Base-by-base conservation (phyloP, 1,140 invertebrate genomes). In the Propsilocerus akamusi region DNA sequence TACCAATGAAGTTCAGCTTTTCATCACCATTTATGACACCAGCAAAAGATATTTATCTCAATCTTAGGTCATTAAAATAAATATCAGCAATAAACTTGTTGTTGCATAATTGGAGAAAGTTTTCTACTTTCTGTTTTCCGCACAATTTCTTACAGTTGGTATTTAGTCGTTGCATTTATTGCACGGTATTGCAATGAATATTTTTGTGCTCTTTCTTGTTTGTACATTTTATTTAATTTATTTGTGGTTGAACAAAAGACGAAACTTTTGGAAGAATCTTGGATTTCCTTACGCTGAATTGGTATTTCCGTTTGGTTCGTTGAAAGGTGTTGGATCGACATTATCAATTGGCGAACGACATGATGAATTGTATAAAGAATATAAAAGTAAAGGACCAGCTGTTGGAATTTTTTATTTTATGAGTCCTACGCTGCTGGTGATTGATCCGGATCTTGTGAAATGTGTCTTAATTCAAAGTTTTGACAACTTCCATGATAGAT, bases 381-480 rank as follows among this genome's bases (percentile, higher is more conserved):
- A 17, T 37, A 37, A 26, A 12, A n/a, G 48, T 10, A 37, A 52
- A 24, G 26, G 34, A 4, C 11, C 11, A 24, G 55, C 51, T 17
- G 14, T 50, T 5, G 57, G 58, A 5, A 53, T 54, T 26, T 57
- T 53, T 25, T 52, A 55, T 22, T 53, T 58, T 50, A n/a, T 56
- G 10, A 53, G 65, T 49, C 69, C 70, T 2, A 61, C 65, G 5
- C 47, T 72, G 37, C 60, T 71, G 48, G 46, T 72, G 4, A 63
- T 66, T 28, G 68, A 73, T 54, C 55, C 67, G 30, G 65, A 68
- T 46, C 56, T 73, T 8, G 60, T 68, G 2, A 71, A 70, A 57
- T 58, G 53, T 41, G 57, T 74, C 24, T 55, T 71, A 17, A 63
- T 70, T 1, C 71, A 61, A 49, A 68, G 74, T 49, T 71, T 71